These are phyloP conservation scores for Blennius ocellaris DNA, from an alignment of 2,113 vertebrate species.

Conservation along the genomic window DNA sequence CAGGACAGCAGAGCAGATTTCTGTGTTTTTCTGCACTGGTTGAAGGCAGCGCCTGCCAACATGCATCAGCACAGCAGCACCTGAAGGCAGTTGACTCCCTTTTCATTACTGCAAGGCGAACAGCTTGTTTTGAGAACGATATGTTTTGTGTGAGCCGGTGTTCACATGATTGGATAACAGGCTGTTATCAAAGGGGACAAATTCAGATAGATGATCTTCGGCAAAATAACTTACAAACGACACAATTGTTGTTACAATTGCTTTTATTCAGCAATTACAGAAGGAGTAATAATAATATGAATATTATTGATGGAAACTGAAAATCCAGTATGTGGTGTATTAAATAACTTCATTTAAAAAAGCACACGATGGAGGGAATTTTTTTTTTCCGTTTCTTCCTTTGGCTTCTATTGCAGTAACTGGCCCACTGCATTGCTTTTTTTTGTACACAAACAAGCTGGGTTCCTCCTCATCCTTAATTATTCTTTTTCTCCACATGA, in stretches of 20 bases:
- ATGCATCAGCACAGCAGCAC: conserved; percentile 74
- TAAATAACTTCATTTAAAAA: too few relatives aligned
- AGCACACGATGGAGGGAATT: too few relatives aligned
- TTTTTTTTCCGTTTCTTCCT: too few relatives aligned
- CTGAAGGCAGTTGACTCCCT: conserved; percentile 75
- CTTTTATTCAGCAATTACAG: background rate
- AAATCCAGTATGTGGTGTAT: too few relatives aligned
- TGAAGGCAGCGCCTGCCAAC: conserved; percentile 75
- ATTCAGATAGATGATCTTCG: conserved; percentile 62
- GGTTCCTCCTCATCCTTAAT: conserved; percentile 54
- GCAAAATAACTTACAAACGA: conserved; percentile 26
- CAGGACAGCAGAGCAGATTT: conserved; percentile 81
- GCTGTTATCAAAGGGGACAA: conserved; percentile 56
- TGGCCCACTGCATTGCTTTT: conserved; percentile 27
- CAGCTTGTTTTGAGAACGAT: conserved; percentile 62
- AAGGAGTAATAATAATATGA: background rate
- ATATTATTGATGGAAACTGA: background rate
- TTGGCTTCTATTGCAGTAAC: conserved; percentile 32
- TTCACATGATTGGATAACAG: conserved; percentile 41
- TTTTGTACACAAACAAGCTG: conserved; percentile 24
- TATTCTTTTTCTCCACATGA: conserved; percentile 63
- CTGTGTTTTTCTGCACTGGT: conserved; percentile 71
- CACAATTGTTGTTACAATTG: background rate
- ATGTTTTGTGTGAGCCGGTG: conserved; percentile 48
- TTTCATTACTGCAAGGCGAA: conserved; percentile 71